A percentile compares a stretch with the other conserved stretches of the same genome.
Conservation (phyloP, 1,140 invertebrate genomes). For the Ceratina australensis region DNA sequence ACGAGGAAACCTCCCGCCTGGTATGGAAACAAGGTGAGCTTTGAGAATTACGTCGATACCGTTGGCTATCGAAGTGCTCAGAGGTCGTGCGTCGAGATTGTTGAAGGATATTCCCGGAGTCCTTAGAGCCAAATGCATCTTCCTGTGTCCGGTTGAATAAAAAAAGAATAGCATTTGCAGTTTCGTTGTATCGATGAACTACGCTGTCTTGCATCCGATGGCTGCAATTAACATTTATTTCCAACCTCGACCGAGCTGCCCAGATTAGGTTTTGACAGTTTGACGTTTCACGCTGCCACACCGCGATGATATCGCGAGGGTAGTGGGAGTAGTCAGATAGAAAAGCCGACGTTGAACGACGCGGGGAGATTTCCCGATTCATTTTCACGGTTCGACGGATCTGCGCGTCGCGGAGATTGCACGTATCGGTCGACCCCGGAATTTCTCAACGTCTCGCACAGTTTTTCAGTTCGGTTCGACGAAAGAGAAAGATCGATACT, state of each 20-base stretch:
- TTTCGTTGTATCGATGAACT: neutral
- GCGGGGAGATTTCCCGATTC: neutral
- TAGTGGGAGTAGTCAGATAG: neutral
- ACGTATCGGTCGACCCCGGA: neutral
- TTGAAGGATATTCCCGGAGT: too few species aligned
- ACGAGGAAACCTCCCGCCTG: conserved; percentile 57
- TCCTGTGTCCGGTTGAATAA: too few species aligned
- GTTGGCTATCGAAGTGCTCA: neutral
- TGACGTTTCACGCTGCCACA: neutral
- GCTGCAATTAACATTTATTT: neutral
- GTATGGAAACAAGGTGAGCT: conserved; percentile 77
- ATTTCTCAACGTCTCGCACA: neutral
- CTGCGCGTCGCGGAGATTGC: neutral
- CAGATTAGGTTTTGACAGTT: neutral
- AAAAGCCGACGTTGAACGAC: neutral
- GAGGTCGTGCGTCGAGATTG: too few species aligned
- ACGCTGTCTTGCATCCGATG: neutral
- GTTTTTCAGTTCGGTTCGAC: neutral
- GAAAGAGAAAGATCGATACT: conserved; percentile 30
- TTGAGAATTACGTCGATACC: neutral
- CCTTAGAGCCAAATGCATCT: too few species aligned
- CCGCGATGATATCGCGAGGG: neutral
- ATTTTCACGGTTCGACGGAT: neutral
- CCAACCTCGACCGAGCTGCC: too few species aligned
- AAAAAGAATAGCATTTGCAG: neutral